Evolutionary conservation across 1,140 invertebrate genomes (phyloP).

Genomic region (Samia ricini): DNA sequence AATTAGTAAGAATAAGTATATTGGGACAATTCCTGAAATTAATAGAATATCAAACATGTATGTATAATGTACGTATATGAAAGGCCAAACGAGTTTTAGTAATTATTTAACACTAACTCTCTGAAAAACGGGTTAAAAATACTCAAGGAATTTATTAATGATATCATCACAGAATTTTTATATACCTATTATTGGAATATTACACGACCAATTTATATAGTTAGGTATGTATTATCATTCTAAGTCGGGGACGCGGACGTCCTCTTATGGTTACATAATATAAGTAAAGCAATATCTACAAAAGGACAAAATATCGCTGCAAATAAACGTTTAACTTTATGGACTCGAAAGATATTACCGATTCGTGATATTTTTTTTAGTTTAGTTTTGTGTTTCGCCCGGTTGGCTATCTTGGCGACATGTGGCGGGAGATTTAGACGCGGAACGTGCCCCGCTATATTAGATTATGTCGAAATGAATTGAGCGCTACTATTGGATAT

Average conservation of each 20-base stretch:
- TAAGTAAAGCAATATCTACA: slow-evolving; percentile 71
- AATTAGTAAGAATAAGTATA: too few relatives aligned
- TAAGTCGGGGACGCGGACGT: too few relatives aligned
- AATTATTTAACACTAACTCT: not conserved
- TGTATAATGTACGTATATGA: too few relatives aligned
- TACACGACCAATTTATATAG: not conserved
- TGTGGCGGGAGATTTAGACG: slow-evolving; percentile 76
- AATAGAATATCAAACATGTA: too few relatives aligned
- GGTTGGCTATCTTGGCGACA: slow-evolving; percentile 76
- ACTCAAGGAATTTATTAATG: not conserved
- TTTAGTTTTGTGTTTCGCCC: slow-evolving; percentile 70
- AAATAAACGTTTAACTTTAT: slow-evolving; percentile 78
- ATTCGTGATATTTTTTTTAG: slow-evolving; percentile 76
- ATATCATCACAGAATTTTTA: not conserved
- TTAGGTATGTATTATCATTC: not conserved
- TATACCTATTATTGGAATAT: not conserved
- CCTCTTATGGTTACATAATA: slow-evolving; percentile 26
- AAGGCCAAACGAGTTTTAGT: not conserved
- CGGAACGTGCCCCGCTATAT: slow-evolving; percentile 72
- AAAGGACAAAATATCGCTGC: slow-evolving; percentile 75
- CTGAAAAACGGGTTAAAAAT: not conserved
- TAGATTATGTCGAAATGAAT: slow-evolving; percentile 77
- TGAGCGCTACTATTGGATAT: slow-evolving; percentile 77
- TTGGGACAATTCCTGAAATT: too few relatives aligned
- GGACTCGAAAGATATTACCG: slow-evolving; percentile 77